phyloP scores from a whole-genome alignment of 1,140 invertebrate genomes.

The Drosophila ironensis region DNA sequence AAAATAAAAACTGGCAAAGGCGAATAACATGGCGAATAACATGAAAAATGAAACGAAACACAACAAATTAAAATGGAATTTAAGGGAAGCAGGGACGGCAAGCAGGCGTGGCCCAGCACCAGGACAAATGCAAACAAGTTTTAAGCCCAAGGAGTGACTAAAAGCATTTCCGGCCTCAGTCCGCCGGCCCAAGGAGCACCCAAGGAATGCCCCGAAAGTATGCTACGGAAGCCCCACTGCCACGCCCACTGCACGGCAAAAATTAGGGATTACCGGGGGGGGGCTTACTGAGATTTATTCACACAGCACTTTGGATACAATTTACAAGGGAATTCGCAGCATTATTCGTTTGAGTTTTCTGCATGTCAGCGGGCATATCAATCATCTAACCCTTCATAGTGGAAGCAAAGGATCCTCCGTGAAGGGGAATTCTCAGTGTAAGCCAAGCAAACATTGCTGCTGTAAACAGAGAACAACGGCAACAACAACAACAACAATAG shows the following conservation, averaged over 20 bases:
- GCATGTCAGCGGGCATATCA: no score
- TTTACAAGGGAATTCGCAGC: no score
- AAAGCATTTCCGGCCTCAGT: conserved; percentile 25
- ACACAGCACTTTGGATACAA: no score
- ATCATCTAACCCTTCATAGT: no score
- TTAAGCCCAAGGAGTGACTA: conserved; percentile 26
- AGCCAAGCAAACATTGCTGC: conserved; percentile 8
- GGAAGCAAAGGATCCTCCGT: no score
- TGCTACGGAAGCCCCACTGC: conserved; percentile 33
- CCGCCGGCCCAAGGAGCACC: conserved; percentile 8
- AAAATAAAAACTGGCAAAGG: conserved; percentile 14
- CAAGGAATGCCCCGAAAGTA: conserved; percentile 55
- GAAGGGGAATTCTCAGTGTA: conserved; percentile 9
- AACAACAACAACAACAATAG: conserved; percentile 28
- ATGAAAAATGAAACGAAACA: conserved; percentile 39
- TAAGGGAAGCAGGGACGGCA: conserved; percentile 40
- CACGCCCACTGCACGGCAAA: conserved; percentile 15
- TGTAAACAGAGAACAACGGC: not conserved
- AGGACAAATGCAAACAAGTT: conserved; percentile 47
- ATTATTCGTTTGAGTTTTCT: no score
- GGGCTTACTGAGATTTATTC: no score
- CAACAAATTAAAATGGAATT: conserved; percentile 77
- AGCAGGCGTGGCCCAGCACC: conserved; percentile 19
- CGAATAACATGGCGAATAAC: conserved; percentile 3
- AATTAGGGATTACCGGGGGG: conserved; percentile 1